Evolutionary conservation across 2,797 vertebrate genomes (phyloP), one percentile per base, ranked within the genome.

Genomic region (Chelon auratus): DNA sequence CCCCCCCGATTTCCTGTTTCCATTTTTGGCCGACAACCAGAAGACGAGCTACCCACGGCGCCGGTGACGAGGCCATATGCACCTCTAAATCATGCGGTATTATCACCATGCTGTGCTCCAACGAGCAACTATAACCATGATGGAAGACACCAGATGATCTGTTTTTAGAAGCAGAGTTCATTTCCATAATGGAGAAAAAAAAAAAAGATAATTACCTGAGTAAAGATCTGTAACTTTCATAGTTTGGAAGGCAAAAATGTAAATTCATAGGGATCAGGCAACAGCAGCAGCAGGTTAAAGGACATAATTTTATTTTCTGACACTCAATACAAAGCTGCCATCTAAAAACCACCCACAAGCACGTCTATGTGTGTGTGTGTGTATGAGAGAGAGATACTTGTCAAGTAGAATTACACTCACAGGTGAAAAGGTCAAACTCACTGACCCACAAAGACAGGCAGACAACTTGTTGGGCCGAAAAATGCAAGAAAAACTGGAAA

Each of bases 61-160:
- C 52, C 30, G n/a, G 63, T 51, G 68, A 86, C 47, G 9, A 73
- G 81, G 81, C 84, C 88, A 91, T 90, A 89, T 90, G 89, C 72
- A 88, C 74, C 83, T 72, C 86, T 92, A 90, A 93, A 91, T 90
- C 90, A 90, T 81, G 77, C 40, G 33, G 80, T 68, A 80, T 81
- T 80, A 84, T 85, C 83, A 54, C 76, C 85, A 76, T 5, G 76
- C 84, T 82, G 88, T 68, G 86, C 85, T 80, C 81, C 84, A 72
- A 82, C 57, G 67, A 82, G 79, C 86, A 63, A 73, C 83, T 74
- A 70, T 89, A 88, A 90, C 81, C 75, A 78, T 88, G 87, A 90
- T 85, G 80, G 84, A 90, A 80, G 84, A 88, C 87, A 68, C 87
- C 87, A 86, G 83, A 83, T 84, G 85, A 92, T 88, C 78, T 52